Base-by-base conservation (phyloP, 2,113 vertebrate genomes). In the Herpetotheres cachinnans region DNA sequence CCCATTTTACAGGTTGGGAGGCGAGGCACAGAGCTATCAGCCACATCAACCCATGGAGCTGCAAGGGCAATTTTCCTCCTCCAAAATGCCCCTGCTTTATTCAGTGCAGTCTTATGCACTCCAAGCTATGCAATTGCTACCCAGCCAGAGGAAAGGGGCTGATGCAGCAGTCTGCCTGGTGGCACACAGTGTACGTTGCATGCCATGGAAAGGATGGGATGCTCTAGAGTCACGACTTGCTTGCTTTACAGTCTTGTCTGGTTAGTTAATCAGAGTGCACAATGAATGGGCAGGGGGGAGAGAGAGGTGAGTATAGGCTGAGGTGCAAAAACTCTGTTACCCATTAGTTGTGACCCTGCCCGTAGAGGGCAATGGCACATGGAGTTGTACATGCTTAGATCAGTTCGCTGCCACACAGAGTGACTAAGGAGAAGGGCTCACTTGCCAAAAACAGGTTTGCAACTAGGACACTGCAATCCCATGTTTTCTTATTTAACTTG, bases 401-500 rank as follows among this genome's bases (percentile, higher is more conserved):
- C 2, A 4, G 24, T 30, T 55, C 56, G 13, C 21, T 38, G 44
- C 61, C 2, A 1, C 4, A 15, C 56, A 55, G 70, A 62, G 91
- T 29, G 79, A 55, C 74, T 73, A 11, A 69, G 54, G 74, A 76
- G 70, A 19, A 89, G 27, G 36, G 14, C 26, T 94, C 17, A 1
- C 49, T 76, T 84, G 54, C 73, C 81, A 82, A 88, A 93, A 76
- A 0, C 50, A 56, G 46, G 24, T 79, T 76, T 89, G 83, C 67
- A 88, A 70, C 80, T 84, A 86, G 92, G 87, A 84, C 1, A 0
- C 84, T 8, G 7, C 61, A 79, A 79, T 88, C 74, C 36, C 19
- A 3, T 86, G 67, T 96, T 96, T 95, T 56, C 82, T 94, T 93
- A 47, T 92, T 95, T 96, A 96, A 86, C 55, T 95, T 97, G 95